phyloP scores from a whole-genome alignment of 2,888 invertebrate genomes.

The Cyrtodaria siliqua region DNA sequence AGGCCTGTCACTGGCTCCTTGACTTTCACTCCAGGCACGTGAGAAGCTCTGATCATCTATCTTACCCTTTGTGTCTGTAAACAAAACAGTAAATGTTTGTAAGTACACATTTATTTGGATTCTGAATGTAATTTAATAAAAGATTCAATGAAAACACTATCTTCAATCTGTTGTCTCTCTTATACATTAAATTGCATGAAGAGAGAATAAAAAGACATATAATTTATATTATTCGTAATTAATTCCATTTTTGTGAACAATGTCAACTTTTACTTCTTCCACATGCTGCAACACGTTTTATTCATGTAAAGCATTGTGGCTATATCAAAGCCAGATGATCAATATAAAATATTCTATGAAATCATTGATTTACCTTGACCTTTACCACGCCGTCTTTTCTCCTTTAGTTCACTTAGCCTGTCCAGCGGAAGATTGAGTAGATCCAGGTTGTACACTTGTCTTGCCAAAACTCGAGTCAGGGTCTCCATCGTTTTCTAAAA shows the following conservation, averaged over 20 bases:
- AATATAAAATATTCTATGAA: too few species aligned
- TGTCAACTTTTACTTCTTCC: too few species aligned
- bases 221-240: too few species aligned
- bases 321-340: background rate
- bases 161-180: too few species aligned
- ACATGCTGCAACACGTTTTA: too few species aligned
- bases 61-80: slow-evolving; percentile 56
- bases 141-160: too few species aligned
- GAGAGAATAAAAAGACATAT: too few species aligned
- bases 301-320: too few species aligned
- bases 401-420: slow-evolving; percentile 91
- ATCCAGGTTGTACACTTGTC: slow-evolving; percentile 98
- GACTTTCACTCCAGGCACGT: slow-evolving; percentile 80
- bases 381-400: slow-evolving; percentile 87
- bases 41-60: slow-evolving; percentile 77
- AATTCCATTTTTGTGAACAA: too few species aligned
- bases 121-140: too few species aligned
- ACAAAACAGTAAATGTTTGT: background rate
- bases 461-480: slow-evolving; percentile 96
- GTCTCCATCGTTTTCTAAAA: slow-evolving; percentile 91
- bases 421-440: slow-evolving; percentile 94
- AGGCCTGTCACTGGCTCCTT: slow-evolving; percentile 49
- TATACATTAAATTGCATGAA: too few species aligned
- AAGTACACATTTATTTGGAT: too few species aligned
- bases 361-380: slow-evolving; percentile 74